A percentile compares a stretch with the other conserved stretches of the same genome.
Conservation (phyloP, 2,113 vertebrate species). For the Pao palembangensis region DNA sequence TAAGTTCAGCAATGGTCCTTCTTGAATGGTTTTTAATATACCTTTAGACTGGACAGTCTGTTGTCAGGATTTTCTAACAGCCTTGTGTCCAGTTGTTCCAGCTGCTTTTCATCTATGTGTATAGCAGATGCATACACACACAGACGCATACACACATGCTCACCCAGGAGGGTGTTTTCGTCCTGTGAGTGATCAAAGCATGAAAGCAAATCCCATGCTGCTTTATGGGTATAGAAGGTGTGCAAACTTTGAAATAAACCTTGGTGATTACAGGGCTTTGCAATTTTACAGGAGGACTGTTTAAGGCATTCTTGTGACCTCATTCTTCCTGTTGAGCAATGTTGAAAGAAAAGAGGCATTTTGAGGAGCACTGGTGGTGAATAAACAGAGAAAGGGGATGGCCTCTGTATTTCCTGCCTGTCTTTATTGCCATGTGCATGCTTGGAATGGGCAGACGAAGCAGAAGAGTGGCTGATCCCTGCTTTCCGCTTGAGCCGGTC, state of each 20-base stretch:
- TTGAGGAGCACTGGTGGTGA: background rate
- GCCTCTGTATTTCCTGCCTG: slow-evolving; percentile 26
- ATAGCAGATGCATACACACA: background rate
- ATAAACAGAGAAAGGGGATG: background rate
- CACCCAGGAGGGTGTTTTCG: background rate
- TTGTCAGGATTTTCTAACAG: slow-evolving; percentile 9
- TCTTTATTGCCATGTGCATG: slow-evolving; percentile 26
- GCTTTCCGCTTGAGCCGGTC: slow-evolving; percentile 77
- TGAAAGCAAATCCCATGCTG: background rate
- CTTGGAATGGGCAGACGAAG: slow-evolving; percentile 39
- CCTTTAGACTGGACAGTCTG: background rate
- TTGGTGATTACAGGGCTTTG: background rate
- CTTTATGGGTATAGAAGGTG: background rate
- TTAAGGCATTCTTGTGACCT: background rate
- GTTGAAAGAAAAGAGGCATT: background rate
- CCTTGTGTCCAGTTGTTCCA: background rate
- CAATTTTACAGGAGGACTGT: background rate
- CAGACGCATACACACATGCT: background rate
- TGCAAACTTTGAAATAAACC: background rate
- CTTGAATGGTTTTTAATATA: slow-evolving; percentile 3
- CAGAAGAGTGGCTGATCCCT: slow-evolving; percentile 73
- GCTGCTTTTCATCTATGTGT: background rate
- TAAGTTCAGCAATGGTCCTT: background rate
- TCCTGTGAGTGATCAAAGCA: background rate
- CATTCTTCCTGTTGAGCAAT: background rate